phyloP scores from a whole-genome alignment of 2,888 invertebrate species.

The Caenorhabditis doughertyi region DNA sequence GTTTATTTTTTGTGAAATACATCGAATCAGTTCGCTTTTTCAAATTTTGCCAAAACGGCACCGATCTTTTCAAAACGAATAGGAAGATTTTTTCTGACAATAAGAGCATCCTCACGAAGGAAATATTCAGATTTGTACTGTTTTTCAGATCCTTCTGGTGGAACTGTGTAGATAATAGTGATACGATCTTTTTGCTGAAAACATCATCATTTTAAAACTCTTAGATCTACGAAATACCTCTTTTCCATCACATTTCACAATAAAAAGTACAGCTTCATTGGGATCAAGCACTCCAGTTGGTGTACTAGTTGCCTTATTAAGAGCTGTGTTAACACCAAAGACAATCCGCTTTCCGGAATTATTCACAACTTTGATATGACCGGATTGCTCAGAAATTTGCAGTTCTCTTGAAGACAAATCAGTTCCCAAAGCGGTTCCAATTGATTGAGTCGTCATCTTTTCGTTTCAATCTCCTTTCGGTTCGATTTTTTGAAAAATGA shows the following conservation, averaged over 20 bases:
- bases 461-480: slow-evolving; percentile 5
- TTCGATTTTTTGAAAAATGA: neutral
- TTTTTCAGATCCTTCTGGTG: slow-evolving; percentile 54
- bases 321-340: slow-evolving; percentile 48
- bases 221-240: slow-evolving; percentile 23
- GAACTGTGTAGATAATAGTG: slow-evolving; percentile 53
- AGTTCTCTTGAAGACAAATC: slow-evolving; percentile 16
- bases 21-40: slow-evolving; percentile 8
- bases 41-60: slow-evolving; percentile 47
- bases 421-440: slow-evolving; percentile 5
- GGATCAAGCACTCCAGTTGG: slow-evolving; percentile 59
- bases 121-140: slow-evolving; percentile 59
- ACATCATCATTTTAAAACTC: neutral
- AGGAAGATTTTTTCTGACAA: slow-evolving; percentile 46
- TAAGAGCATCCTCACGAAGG: slow-evolving; percentile 21
- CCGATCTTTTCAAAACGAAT: slow-evolving; percentile 44
- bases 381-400: slow-evolving; percentile 25
- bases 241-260: slow-evolving; percentile 49
- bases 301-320: slow-evolving; percentile 55
- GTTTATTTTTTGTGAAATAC: neutral
- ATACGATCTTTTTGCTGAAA: slow-evolving; percentile 50
- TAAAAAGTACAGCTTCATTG: slow-evolving; percentile 43
- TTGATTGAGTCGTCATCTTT: slow-evolving; percentile 41
- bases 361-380: slow-evolving; percentile 50
- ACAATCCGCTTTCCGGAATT: slow-evolving; percentile 43